A percentile compares a stretch with the other conserved stretches of the same genome.
Evolutionary conservation across 2,888 invertebrate genomes (phyloP).

Genomic region (Cataglyphis livida): DNA sequence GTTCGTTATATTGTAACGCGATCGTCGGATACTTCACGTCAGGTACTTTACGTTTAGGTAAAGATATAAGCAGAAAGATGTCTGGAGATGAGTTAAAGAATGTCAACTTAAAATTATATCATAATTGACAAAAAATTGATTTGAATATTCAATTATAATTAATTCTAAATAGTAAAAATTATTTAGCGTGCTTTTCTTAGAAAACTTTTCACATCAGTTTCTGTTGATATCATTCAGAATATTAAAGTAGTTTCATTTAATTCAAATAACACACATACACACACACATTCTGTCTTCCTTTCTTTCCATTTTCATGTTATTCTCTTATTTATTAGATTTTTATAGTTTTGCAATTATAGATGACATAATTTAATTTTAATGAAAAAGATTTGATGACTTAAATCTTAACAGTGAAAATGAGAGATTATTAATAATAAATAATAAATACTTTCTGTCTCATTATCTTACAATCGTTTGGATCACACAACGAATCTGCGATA

Average conservation of each 20-base stretch:
- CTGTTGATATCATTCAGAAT: not conserved
- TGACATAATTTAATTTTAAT: not conserved
- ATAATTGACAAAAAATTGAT: not conserved
- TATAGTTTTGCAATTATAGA: not conserved
- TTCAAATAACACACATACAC: not conserved
- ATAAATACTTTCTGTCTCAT: not conserved
- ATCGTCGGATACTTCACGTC: too few relatives aligned
- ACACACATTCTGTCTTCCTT: too few relatives aligned
- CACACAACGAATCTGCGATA: constrained; percentile 24
- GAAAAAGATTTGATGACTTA: not conserved
- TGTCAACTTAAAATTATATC: not conserved
- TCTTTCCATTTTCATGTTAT: not conserved
- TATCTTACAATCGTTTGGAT: not conserved
- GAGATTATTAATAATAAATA: not conserved
- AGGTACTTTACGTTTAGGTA: not conserved
- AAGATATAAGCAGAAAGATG: not conserved
- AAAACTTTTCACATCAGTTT: not conserved
- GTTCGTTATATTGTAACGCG: not conserved
- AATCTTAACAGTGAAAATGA: not conserved
- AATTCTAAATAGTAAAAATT: not conserved
- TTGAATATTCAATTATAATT: not conserved
- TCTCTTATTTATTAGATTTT: not conserved
- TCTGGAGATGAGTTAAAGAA: not conserved
- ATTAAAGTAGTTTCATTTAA: not conserved
- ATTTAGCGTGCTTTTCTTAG: not conserved